Evolutionary conservation across 2,888 invertebrate genomes (phyloP).

Genomic region (Lochmaea capreae): DNA sequence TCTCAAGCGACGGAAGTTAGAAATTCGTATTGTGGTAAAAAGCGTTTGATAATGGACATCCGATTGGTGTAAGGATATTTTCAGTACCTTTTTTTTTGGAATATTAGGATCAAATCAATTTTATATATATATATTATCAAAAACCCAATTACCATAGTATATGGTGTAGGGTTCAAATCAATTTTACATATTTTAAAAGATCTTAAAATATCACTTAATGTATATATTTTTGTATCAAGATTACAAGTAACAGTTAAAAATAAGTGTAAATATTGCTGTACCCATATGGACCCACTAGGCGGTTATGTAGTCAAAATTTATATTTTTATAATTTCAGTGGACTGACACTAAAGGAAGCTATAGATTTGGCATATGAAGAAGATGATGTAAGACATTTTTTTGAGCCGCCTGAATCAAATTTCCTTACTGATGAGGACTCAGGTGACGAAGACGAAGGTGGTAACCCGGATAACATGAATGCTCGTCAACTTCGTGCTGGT

Average conservation of each 20-base stretch:
- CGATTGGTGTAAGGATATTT: not conserved
- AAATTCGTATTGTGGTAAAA: constrained; percentile 15
- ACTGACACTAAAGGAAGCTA: too few relatives aligned
- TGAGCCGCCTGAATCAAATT: constrained; percentile 11
- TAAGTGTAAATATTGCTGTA: too few relatives aligned
- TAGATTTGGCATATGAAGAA: constrained; percentile 17
- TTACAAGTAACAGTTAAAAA: too few relatives aligned
- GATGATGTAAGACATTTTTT: constrained; percentile 18
- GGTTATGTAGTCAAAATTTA: not conserved
- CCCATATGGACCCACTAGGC: constrained; percentile 1
- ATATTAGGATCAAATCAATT: too few relatives aligned
- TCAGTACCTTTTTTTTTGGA: constrained; percentile 2
- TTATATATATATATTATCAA: too few relatives aligned
- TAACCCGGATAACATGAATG: not conserved
- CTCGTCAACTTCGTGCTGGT: constrained; percentile 15
- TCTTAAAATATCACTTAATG: not conserved
- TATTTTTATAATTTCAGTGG: not conserved
- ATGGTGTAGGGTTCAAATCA: too few relatives aligned
- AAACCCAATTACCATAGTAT: too few relatives aligned
- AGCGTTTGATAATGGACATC: constrained; percentile 17
- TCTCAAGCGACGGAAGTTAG: constrained; percentile 13
- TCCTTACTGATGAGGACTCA: constrained; percentile 13
- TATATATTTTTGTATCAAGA: too few relatives aligned
- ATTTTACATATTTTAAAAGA: constrained; percentile 19
- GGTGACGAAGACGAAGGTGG: constrained; percentile 9